Evolutionary conservation across 2,888 invertebrate genomes (phyloP).

Genomic region (Blomia tropicalis): DNA sequence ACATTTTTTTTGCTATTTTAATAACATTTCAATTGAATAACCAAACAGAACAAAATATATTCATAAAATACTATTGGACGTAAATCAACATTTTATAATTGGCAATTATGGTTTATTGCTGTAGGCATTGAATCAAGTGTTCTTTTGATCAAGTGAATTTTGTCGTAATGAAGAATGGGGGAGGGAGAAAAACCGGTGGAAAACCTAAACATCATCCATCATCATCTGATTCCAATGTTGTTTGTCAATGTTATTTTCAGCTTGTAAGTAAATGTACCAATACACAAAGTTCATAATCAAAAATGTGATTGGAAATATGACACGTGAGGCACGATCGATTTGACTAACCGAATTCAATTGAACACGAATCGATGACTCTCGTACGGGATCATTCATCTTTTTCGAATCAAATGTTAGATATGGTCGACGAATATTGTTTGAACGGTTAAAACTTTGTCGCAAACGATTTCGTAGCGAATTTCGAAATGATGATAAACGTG

Average conservation of each 20-base stretch:
- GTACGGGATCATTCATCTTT: background rate
- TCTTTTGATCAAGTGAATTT: no score
- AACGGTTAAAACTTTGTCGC: conserved; percentile 15
- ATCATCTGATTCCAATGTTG: no score
- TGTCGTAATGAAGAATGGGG: no score
- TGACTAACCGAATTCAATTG: conserved; percentile 57
- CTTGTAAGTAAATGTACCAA: conserved; percentile 53
- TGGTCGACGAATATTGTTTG: background rate
- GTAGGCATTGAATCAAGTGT: no score
- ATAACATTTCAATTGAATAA: no score
- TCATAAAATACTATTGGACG: no score
- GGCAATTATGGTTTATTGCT: no score
- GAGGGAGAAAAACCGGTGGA: no score
- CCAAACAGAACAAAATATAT: no score
- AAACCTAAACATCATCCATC: no score
- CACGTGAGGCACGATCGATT: conserved; percentile 56
- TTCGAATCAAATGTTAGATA: background rate
- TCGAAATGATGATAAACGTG: conserved; percentile 21
- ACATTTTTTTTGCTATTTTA: background rate
- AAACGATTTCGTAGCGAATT: conserved; percentile 21
- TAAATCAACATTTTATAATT: no score
- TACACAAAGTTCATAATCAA: conserved; percentile 58
- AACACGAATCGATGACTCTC: conserved; percentile 8
- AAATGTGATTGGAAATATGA: conserved; percentile 59
- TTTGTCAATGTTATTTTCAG: conserved; percentile 16